Percentiles rank a stretch among this genome's conserved stretches.
phyloP scores from a whole-genome alignment of 2,797 vertebrate species.

The Catamblyrhynchus diadema region DNA sequence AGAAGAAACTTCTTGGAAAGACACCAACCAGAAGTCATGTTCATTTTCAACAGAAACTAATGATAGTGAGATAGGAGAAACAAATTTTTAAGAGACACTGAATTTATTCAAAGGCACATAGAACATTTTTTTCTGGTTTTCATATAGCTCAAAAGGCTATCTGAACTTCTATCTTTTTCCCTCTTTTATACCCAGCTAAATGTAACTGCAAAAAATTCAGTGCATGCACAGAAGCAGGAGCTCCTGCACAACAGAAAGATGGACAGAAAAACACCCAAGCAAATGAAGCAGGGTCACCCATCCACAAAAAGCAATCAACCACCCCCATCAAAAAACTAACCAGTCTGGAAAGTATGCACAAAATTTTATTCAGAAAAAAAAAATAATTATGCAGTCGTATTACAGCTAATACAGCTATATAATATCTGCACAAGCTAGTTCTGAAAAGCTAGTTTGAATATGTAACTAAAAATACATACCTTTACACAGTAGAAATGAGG shows the following conservation, averaged over 20 bases:
- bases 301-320: background rate
- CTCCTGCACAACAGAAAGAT: background rate
- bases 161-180: background rate
- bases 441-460: background rate
- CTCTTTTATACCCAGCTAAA: background rate
- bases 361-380: background rate
- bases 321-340: background rate
- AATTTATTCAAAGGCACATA: background rate
- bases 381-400: background rate
- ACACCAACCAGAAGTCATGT: background rate
- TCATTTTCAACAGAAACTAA: background rate
- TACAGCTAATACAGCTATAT: background rate
- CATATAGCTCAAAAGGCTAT: background rate
- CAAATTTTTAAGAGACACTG: background rate
- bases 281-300: background rate
- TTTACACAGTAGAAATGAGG: slow-evolving; percentile 90
- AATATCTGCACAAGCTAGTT: background rate
- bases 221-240: background rate
- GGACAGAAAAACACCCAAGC: background rate
- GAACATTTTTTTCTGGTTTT: background rate
- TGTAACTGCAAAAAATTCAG: background rate
- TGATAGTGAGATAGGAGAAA: background rate
- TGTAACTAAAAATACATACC: slow-evolving; percentile 70
- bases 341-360: background rate
- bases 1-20: background rate